Base-by-base conservation (phyloP, 2,113 vertebrate genomes). In the Periophthalmodon schlosseri region DNA sequence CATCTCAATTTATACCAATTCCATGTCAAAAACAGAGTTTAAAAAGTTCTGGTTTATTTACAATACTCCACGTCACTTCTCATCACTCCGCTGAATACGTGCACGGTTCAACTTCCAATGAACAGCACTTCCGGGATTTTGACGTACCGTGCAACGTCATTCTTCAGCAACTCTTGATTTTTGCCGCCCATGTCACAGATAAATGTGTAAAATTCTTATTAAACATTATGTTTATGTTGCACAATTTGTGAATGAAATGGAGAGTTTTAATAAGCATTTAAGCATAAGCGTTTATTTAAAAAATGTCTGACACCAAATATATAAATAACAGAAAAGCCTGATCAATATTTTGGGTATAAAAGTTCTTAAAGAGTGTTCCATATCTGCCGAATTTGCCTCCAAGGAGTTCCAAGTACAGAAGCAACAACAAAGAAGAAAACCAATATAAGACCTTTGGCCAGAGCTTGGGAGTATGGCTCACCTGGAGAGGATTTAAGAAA, bases 401-500 rank as follows among this genome's bases (percentile, higher is more conserved):
- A 97, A 3, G 96, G 96, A 33, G 71, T 90, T 44, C 91, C 95
- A 49, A 95, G 86, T 58, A 98, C 50, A 1, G 87, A 86, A 0
- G 94, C 94, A 4, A 91, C 6, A 0, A 94, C 68, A 49, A 95
- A 76, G 78, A 96, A 87, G 67, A 93, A 94, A 6, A 90, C 90
- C 84, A 99, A 44, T 14, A 93, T 78, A 20, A 99, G 85, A 71
- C 95, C 95, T 81, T 97, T 97, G 39, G 96, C 96, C 49, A 98
- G 79, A 1, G 94, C 83, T 76, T 93, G 94, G 2, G 94, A 90
- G 72, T 93, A 94, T 0, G 94, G 93, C 78, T 99, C 96, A 77
- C 96, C 97, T 99, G 91, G 0, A 75, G 70, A 69, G 34, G 49
- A 81, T 15, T 11, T 1, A 47, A 49, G 77, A 60, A 66, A 1